A percentile compares a stretch with the other conserved stretches of the same genome.
phyloP scores from a whole-genome alignment of 2,113 vertebrate genomes.

The Synodontis membranacea region DNA sequence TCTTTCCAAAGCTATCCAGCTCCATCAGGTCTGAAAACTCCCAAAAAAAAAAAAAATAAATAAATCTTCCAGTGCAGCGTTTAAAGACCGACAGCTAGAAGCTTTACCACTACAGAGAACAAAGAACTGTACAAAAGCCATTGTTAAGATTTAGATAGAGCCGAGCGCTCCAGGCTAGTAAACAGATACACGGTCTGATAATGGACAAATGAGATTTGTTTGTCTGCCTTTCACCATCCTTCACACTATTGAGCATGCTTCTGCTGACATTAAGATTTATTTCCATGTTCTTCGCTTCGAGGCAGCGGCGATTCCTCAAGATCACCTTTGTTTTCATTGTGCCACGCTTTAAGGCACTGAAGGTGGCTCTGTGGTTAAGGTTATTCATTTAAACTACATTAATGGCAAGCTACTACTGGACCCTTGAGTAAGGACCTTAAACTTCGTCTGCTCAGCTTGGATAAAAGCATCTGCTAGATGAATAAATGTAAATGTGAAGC shows the following conservation, averaged over 20 bases:
- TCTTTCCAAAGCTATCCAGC: neutral
- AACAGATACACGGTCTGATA: conserved; percentile 32
- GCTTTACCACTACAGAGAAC: neutral
- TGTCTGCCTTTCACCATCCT: neutral
- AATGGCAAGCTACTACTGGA: neutral
- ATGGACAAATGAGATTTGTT: conserved; percentile 7
- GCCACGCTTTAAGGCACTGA: neutral
- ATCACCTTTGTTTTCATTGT: neutral
- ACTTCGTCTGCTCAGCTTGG: neutral
- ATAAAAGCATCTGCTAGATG: neutral
- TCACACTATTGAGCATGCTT: neutral
- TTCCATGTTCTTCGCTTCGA: neutral
- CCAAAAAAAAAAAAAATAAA: neutral
- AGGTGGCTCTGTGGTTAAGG: neutral
- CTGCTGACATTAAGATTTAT: neutral
- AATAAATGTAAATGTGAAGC: neutral
- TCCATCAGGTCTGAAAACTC: neutral
- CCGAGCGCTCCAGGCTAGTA: neutral
- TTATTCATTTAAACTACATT: neutral
- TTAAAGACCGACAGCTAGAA: neutral
- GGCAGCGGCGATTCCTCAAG: neutral
- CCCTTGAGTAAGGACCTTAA: neutral
- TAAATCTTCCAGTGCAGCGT: neutral
- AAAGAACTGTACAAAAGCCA: neutral
- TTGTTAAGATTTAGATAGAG: neutral